These are phyloP conservation scores for Acholoe squamosa DNA, from an alignment of 2,888 invertebrate species.

Conservation along the genomic window DNA sequence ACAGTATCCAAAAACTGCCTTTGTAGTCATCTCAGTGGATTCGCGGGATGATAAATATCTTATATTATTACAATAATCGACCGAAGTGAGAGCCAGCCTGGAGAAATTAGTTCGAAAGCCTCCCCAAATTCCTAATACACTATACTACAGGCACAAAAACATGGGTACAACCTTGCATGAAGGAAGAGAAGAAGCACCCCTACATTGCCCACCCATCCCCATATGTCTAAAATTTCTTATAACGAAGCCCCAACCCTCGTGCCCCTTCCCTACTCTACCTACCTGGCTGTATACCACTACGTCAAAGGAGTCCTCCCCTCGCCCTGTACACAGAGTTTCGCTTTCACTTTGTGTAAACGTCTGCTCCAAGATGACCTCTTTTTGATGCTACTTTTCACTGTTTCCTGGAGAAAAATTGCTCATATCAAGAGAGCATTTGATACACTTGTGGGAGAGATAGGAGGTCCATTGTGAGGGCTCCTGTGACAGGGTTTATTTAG, in stretches of 20 bases:
- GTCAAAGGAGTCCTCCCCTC: neutral
- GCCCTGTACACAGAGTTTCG: neutral
- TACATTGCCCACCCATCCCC: no score
- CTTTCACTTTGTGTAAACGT: neutral
- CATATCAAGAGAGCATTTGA: neutral
- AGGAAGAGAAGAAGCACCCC: neutral
- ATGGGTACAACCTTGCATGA: neutral
- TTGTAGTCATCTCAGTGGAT: no score
- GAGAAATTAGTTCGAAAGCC: no score
- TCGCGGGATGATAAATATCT: no score
- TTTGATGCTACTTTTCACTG: constrained; percentile 13
- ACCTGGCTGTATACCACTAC: neutral
- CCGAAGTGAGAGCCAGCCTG: no score
- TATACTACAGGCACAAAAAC: no score
- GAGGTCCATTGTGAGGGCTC: neutral
- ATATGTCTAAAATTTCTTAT: neutral
- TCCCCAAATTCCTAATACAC: no score
- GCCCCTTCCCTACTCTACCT: neutral
- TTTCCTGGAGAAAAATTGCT: constrained; percentile 4
- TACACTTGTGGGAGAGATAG: constrained; percentile 4
- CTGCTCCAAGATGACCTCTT: neutral
- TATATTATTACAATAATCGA: no score
- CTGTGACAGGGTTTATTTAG: constrained; percentile 20
- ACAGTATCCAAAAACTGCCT: no score
- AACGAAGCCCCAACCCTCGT: neutral